Evolutionary conservation across 2,888 invertebrate genomes (phyloP), one percentile per base, ranked within the genome.

Genomic region (Pyrochroa serraticornis): DNA sequence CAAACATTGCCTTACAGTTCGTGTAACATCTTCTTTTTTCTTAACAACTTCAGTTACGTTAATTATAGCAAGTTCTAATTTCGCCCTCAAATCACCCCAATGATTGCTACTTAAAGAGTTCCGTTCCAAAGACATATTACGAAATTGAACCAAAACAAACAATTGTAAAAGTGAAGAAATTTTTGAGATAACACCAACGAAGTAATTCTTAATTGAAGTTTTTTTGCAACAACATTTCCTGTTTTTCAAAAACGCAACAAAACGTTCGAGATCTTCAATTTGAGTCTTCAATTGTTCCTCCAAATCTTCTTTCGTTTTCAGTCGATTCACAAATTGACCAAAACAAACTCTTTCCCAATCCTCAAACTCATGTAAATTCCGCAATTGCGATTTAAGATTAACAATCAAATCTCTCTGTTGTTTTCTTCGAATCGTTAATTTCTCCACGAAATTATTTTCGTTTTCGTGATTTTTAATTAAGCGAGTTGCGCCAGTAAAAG

Each of bases 1-100:
- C 47, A 97, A 83, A 69, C 93, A 91, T 76, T 92, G 93, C 13
- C 97, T 84, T 2, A 97, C 93, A 36, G 91, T 89, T n/a, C 10
- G 10, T 9, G 47, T 51, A 1, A 57, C 34, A 8, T 46, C 43
- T 8, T 39, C 38, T 36, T 44, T 88, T 85, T 1, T 93, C 92
- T 43, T 97, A 75, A 79, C 85, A 75, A 82, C 81, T 75, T 80
- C 84, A 70, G 85, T 76, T 10, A 87, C 86, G 41, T 86, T 82
- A 69, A 89, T 87, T 33, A 94, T 85, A 0, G 93, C 90, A 75
- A 95, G 82, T 79, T 97, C 96, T 38, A 97, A 80, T 66, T 90
- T 88, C 0, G 97, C 96, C 64, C 96, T 82, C 48, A 95, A 80
- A 77, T 97, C 96, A 85, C 94, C 95, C 92, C 95, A 97, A 93